Base-by-base conservation (phyloP, 2,888 invertebrate genomes). In the Atethmia centrago region DNA sequence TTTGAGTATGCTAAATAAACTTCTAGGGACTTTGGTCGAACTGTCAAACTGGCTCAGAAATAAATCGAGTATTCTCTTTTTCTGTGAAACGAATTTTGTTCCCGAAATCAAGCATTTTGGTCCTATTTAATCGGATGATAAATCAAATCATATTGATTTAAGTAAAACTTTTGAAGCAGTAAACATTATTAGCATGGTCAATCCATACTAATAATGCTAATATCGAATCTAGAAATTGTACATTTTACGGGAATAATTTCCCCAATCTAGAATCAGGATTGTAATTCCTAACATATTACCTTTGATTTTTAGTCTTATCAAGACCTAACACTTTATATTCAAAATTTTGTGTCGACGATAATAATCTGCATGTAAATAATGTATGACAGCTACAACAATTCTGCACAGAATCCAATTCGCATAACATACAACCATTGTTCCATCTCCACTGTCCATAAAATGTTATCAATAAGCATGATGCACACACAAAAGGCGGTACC, bases 401-500 rank as follows among this genome's bases (percentile, higher is more conserved):
- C 68, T 25, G 28, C 80, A 77, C 40, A 55, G 56, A 61, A 80
- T 74, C 56, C 78, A 77, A 83, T 86, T 83, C 81, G 79, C 83
- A 84, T 80, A 77, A 71, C 74, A 81, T 68, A 56, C 78, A 85
- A 82, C 84, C 82, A 88, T 87, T 90, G 90, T 89, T 88, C 88
- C 85, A 86, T 87, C 91, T 89, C 85, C 86, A 89, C 90, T 88
- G 90, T 86, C 87, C 90, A 92, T 94, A 92, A 92, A 93, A 90
- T 87, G 88, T 88, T 92, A 92, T 93, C 92, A 93, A 92, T 92
- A 90, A 91, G 89, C 89, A 87, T 90, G 92, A 91, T 90, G 91
- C 90, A 92, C 91, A 92, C 87, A 91, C 91, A 92, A 93, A 92
- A 93, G 94, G 94, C 93, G 93, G 94, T 90, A 92, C 94, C 88